Percentiles rank a stretch among this genome's conserved stretches.
Conservation (phyloP, 2,797 vertebrate genomes). For the Gorsachius magnificus region DNA sequence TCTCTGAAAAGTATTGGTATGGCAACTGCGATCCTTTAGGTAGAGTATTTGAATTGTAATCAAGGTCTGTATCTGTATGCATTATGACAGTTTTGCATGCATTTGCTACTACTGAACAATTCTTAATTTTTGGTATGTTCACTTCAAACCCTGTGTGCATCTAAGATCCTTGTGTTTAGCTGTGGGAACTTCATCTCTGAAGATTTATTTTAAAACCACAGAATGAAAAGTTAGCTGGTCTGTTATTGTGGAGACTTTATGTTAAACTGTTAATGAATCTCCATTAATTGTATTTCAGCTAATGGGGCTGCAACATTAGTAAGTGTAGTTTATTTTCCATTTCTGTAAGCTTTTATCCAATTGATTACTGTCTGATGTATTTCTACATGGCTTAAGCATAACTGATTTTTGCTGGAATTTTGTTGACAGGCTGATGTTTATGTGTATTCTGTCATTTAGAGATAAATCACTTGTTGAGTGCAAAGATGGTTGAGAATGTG, state of each 20-base stretch:
- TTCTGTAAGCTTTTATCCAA: background rate
- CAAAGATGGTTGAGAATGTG: background rate
- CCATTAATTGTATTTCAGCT: background rate
- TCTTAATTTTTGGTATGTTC: background rate
- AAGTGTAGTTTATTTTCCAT: background rate
- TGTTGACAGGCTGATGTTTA: slow-evolving; percentile 13
- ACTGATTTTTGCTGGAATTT: slow-evolving; percentile 1
- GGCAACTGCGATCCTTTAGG: background rate
- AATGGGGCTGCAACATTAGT: background rate
- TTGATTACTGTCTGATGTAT: background rate
- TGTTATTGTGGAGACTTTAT: background rate
- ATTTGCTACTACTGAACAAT: background rate
- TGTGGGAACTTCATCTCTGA: background rate
- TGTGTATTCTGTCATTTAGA: background rate
- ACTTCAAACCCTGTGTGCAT: background rate
- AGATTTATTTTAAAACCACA: background rate
- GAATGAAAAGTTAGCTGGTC: background rate
- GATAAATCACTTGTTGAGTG: background rate
- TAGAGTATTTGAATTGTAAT: background rate
- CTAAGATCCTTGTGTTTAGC: background rate
- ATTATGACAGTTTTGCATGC: background rate
- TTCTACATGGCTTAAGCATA: background rate
- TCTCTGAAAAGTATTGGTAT: background rate
- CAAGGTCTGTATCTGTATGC: background rate
- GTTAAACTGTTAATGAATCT: background rate